Evolutionary conservation across 1,140 invertebrate species (phyloP), one percentile per base, ranked within the genome.

Genomic region (Cyphomyrmex costatus): DNA sequence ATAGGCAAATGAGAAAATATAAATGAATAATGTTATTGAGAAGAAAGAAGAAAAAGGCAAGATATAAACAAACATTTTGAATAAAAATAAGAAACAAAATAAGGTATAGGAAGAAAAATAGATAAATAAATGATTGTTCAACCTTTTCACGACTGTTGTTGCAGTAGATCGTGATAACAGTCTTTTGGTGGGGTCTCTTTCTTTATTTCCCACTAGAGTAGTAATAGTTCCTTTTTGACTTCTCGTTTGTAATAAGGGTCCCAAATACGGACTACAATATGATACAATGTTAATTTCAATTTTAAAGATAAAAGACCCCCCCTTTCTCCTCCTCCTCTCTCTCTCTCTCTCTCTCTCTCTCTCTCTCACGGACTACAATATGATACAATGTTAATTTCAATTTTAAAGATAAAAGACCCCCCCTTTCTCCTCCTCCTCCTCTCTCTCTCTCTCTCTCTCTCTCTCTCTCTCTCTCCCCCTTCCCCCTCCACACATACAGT

Each of bases 91-190:
- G n/a, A 49, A 63, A 63, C n/a, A 24, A 53, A 51, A 16, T 63
- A 19, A 71, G 19, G 16, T 51, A 19, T n/a, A 51, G 16, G 33
- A 36, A 36, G 33, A 70, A 12, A 70, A 80, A 19, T 66, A 53
- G 6, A 60, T 58, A 66, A 58, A 58, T 33, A 80, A 65, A 71
- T 61, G 68, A 68, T 58, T 7, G 2, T 86, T 91, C 66, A 78
- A 95, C 95, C 94, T 95, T 94, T 94, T 95, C 56, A 93, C 91
- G 65, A 95, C 89, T 78, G 92, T 90, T 30, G 93, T 92, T 3
- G 92, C 87, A 7, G 94, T 91, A 21, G 94, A 90, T 56, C 92
- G 91, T 58, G 92, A 88, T 5, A 95, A 86, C 36, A 94, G 90
- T 42, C 92, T 94, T 46, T 92, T 93, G 33, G 90, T 87, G 27